phyloP scores from a whole-genome alignment of 2,797 vertebrate species.

The Lutjanus campechanus region DNA sequence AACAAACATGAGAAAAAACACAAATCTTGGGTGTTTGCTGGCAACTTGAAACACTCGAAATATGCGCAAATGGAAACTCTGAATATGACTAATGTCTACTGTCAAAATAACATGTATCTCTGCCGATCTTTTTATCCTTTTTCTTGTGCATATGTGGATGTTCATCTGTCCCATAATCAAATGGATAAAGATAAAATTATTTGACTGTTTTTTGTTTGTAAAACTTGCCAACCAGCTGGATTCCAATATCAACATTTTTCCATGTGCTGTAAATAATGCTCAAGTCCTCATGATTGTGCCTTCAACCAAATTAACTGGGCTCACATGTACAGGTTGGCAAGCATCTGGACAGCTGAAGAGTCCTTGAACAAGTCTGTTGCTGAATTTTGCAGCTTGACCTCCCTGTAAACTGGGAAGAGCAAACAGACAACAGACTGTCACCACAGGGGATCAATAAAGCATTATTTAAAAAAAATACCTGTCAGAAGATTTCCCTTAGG shows the following conservation, averaged over 20 bases:
- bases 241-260: neutral
- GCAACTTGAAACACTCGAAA: neutral
- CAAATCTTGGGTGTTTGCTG: neutral
- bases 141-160: neutral
- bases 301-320: neutral
- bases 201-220: neutral
- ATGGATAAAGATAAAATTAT: neutral
- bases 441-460: slow-evolving; percentile 13
- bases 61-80: neutral
- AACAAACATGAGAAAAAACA: neutral
- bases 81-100: neutral
- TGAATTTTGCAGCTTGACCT: slow-evolving; percentile 8
- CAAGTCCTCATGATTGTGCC: neutral
- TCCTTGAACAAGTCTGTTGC: neutral
- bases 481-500: slow-evolving; percentile 1
- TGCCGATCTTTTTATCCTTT: neutral
- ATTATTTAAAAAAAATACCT: slow-evolving; percentile 5
- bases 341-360: neutral
- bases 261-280: neutral
- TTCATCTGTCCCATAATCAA: neutral
- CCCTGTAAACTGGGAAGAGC: slow-evolving; percentile 12
- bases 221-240: neutral
- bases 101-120: neutral
- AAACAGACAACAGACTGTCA: slow-evolving; percentile 4
- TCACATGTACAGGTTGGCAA: neutral